A percentile compares a stretch with the other conserved stretches of the same genome.
Evolutionary conservation across 1,140 invertebrate genomes (phyloP).

Genomic region (Listronotus bonariensis): DNA sequence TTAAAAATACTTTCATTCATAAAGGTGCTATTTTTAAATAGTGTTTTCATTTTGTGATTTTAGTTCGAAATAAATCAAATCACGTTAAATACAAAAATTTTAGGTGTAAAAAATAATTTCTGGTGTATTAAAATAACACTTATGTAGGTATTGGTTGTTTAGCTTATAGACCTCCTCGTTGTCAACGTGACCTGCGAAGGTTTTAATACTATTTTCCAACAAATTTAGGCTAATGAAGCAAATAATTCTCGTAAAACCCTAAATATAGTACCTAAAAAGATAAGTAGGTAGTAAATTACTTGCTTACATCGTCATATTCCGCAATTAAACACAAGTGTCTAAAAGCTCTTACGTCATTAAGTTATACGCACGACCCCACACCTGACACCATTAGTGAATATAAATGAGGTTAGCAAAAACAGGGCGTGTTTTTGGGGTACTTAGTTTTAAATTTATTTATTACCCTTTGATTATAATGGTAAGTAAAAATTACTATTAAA

Average conservation of each 20-base stretch:
- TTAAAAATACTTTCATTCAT: no score
- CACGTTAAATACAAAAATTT: no score
- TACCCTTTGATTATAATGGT: constrained; percentile 9
- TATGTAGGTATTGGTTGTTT: no score
- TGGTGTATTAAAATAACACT: no score
- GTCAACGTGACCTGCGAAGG: background rate
- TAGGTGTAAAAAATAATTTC: no score
- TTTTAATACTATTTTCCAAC: background rate
- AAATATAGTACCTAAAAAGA: background rate
- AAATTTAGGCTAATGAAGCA: no score
- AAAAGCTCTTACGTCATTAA: constrained; percentile 23
- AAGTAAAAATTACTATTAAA: background rate
- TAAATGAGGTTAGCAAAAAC: constrained; percentile 20
- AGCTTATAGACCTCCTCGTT: no score
- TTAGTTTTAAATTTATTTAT: constrained; percentile 21
- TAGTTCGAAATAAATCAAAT: no score
- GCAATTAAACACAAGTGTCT: constrained; percentile 16
- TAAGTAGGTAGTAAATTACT: constrained; percentile 22
- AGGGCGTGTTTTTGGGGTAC: constrained; percentile 8
- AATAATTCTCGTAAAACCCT: background rate
- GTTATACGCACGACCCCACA: constrained; percentile 18
- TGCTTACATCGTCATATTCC: constrained; percentile 10
- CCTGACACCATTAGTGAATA: constrained; percentile 29
- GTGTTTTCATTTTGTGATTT: no score
- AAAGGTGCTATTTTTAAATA: no score